Percentiles rank a stretch among this genome's conserved stretches.
Evolutionary conservation across 2,888 invertebrate genomes (phyloP).

Genomic region (Drosophila formosana): DNA sequence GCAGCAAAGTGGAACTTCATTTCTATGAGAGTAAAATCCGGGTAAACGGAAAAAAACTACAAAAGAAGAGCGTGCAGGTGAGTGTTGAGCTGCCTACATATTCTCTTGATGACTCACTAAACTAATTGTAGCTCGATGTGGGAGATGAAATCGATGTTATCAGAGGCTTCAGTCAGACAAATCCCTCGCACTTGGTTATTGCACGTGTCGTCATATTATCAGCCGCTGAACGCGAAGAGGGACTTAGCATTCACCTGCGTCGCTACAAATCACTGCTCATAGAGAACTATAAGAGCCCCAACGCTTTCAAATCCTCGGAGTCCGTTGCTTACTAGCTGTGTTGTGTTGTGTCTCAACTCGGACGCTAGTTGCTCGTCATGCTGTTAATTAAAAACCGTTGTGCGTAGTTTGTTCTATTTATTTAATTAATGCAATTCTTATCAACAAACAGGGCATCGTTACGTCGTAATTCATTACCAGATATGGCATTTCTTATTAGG

Average conservation of each 20-base stretch:
- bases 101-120: not conserved
- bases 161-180: slow-evolving; percentile 88
- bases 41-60: slow-evolving; percentile 91
- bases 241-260: slow-evolving; percentile 87
- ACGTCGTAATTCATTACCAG: slow-evolving; percentile 65
- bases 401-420: slow-evolving; percentile 29
- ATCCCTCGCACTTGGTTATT: slow-evolving; percentile 89
- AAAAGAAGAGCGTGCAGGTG: slow-evolving; percentile 91
- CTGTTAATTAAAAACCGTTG: slow-evolving; percentile 15
- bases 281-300: slow-evolving; percentile 88
- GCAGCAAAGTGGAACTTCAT: slow-evolving; percentile 91
- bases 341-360: slow-evolving; percentile 1
- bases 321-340: slow-evolving; percentile 84
- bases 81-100: slow-evolving; percentile 72
- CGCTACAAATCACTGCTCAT: slow-evolving; percentile 90
- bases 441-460: slow-evolving; percentile 22
- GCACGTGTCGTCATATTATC: slow-evolving; percentile 89
- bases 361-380: not conserved
- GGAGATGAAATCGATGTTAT: slow-evolving; percentile 93
- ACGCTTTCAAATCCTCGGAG: slow-evolving; percentile 84
- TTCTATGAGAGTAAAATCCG: slow-evolving; percentile 93
- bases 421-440: slow-evolving; percentile 42
- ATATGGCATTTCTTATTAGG: slow-evolving; percentile 73
- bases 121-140: slow-evolving; percentile 86
- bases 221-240: slow-evolving; percentile 86